These are phyloP conservation scores for Urosaurus nigricauda DNA, from an alignment of 2,797 vertebrate species.

Conservation along the genomic window DNA sequence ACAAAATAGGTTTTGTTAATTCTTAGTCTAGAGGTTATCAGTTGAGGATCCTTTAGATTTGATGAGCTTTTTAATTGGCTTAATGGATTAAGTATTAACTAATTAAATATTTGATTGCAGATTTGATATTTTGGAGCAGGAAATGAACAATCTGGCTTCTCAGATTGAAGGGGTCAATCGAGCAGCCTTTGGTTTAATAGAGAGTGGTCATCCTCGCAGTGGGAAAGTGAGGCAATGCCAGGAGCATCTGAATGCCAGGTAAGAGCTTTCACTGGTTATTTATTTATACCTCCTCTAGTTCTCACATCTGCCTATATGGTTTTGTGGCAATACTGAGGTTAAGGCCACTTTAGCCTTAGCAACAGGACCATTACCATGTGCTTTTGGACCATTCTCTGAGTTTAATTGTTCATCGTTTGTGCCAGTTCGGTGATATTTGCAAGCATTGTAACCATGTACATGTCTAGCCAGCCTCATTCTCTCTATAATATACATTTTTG, in stretches of 20 bases:
- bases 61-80: not conserved
- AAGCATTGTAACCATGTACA: no score
- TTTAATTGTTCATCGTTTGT: not conserved
- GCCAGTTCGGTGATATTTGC: not conserved
- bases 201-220: conserved; percentile 92
- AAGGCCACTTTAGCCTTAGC: not conserved
- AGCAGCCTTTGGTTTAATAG: conserved; percentile 88
- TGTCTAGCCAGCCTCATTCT: no score
- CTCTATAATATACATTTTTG: no score
- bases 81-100: not conserved
- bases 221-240: conserved; percentile 89
- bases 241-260: conserved; percentile 90
- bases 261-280: not conserved
- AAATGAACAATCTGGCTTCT: conserved; percentile 88
- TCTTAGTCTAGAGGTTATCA: not conserved
- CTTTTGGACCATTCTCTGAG: not conserved
- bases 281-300: not conserved
- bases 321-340: not conserved
- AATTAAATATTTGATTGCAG: conserved; percentile 70
- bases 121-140: conserved; percentile 90
- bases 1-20: not conserved
- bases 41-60: not conserved
- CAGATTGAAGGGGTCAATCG: conserved; percentile 89
- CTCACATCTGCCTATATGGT: not conserved
- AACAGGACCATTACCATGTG: no score